Evolutionary conservation across 2,888 invertebrate species (phyloP), one percentile per base, ranked within the genome.

Genomic region (Timema podura): DNA sequence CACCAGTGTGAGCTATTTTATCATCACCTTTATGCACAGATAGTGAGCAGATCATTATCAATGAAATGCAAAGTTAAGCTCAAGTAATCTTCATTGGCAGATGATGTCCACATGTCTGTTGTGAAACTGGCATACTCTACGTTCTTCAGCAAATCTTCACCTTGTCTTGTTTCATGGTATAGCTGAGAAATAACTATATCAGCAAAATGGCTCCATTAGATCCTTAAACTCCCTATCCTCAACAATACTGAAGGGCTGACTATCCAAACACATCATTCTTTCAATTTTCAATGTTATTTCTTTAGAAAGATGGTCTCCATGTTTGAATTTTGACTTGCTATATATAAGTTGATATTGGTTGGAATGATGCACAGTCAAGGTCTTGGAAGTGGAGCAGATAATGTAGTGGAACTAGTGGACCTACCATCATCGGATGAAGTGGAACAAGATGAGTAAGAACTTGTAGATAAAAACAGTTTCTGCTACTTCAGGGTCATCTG

Each of bases 71-170:
- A 7, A 15, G 15, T 59, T 44, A 9, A 44, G 44, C 16, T 61
- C 30, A 30, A 30, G 30, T 15, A 61, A 61, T 61, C 8, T 9
- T 61, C 61, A 13, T 61, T 15, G 16, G 30, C 45, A 9, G 61
- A 44, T 30, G 61, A 61, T 9, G 61, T 61, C 16, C 61, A 61
- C 61, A 5, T 51, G 51, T 61, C 61, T 61, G 61, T 61, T 11
- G 16, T 61, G 30, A 61, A 45, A 45, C 61, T 61, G 30, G 45
- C 13, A 13, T 15, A 61, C 10, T 15, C 61, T 30, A 30, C 57
- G 8, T 57, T 30, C 57, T 5, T n/a, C 57, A 16, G 30, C 61
- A 11, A 45, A 44, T 61, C 45, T 9, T 44, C 59, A 59, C 11
- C 5, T 16, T 59, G 30, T 6, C 8, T 61, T 9, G 44, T 44